These are phyloP conservation scores for Shargacucullia verbasci DNA, from an alignment of 2,888 invertebrate species.

Conservation along the genomic window DNA sequence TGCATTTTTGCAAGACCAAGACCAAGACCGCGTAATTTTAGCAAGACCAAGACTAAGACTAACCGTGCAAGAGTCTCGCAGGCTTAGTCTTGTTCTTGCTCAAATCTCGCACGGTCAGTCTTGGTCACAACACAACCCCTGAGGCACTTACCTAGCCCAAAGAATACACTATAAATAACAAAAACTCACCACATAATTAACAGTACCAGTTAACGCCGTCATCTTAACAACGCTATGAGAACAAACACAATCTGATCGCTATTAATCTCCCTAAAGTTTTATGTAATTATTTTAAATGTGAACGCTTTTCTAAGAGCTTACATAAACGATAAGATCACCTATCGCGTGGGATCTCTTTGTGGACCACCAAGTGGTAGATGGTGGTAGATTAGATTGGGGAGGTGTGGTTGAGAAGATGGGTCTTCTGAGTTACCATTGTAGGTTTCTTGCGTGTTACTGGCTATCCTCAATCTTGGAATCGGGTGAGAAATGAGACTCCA, in stretches of 20 bases:
- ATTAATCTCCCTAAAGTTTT: slow-evolving; percentile 46
- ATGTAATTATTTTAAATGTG: slow-evolving; percentile 57
- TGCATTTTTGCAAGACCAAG: too few species aligned
- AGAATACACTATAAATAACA: slow-evolving; percentile 13
- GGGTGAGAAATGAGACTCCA: too few species aligned
- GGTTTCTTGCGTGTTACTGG: too few species aligned
- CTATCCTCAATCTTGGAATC: too few species aligned
- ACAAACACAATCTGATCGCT: slow-evolving; percentile 38
- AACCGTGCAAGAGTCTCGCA: too few species aligned
- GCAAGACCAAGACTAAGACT: too few species aligned
- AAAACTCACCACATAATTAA: slow-evolving; percentile 19
- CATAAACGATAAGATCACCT: slow-evolving; percentile 43
- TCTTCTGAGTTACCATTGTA: slow-evolving; percentile 7
- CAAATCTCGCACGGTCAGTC: too few species aligned
- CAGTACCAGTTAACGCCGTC: slow-evolving; percentile 7
- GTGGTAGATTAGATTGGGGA: slow-evolving; percentile 36
- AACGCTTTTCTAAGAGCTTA: slow-evolving; percentile 50
- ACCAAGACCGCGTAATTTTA: too few species aligned
- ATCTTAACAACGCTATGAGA: slow-evolving; percentile 34
- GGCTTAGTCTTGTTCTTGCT: too few species aligned
- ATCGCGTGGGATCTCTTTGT: slow-evolving; percentile 57
- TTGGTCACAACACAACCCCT: too few species aligned
- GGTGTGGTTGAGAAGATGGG: slow-evolving; percentile 14
- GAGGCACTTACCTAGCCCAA: too few species aligned
- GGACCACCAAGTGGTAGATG: slow-evolving; percentile 40